These are phyloP conservation scores for Gadus chalcogrammus DNA, from an alignment of 2,113 vertebrate genomes.

Conservation along the genomic window DNA sequence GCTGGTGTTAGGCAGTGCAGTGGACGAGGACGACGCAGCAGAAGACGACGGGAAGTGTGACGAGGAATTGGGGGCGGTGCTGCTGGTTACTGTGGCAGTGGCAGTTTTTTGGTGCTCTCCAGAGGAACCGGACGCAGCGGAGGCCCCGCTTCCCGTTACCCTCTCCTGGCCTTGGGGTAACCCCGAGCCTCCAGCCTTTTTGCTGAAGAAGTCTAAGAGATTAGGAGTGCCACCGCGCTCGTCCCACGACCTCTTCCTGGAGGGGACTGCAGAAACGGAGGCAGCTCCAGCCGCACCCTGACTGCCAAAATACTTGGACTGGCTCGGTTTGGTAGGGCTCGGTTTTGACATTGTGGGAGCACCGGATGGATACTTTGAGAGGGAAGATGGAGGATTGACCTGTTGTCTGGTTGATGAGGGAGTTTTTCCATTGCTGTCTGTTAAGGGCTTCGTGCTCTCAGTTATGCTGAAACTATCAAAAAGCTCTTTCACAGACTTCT, in stretches of 20 bases:
- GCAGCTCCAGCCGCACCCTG: conserved; percentile 1
- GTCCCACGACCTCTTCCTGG: conserved; percentile 62
- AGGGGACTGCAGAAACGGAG: conserved; percentile 1
- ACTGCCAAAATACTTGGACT: conserved; percentile 38
- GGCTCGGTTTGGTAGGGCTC: conserved; percentile 8
- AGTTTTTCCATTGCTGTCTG: background rate
- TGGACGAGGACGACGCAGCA: too few relatives aligned
- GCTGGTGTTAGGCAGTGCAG: background rate
- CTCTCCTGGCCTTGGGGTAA: conserved; percentile 13
- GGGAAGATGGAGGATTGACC: background rate
- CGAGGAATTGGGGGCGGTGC: conserved; percentile 7
- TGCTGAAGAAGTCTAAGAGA: conserved; percentile 64
- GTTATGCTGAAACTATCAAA: conserved; percentile 40
- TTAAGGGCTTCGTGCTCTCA: conserved; percentile 14
- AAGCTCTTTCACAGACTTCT: conserved; percentile 58
- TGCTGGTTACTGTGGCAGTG: background rate
- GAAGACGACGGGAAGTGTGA: conserved; percentile 10
- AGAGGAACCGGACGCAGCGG: background rate
- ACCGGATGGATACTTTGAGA: background rate
- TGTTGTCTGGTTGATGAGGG: background rate
- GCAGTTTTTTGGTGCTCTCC: conserved; percentile 20
- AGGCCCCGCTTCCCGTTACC: conserved; percentile 7
- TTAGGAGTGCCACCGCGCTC: conserved; percentile 32
- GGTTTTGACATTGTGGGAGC: conserved; percentile 13
- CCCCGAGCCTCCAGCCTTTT: conserved; percentile 17